Evolutionary conservation across 2,888 invertebrate species (phyloP), one percentile per base, ranked within the genome.

Genomic region (Ophion ventricosus): DNA sequence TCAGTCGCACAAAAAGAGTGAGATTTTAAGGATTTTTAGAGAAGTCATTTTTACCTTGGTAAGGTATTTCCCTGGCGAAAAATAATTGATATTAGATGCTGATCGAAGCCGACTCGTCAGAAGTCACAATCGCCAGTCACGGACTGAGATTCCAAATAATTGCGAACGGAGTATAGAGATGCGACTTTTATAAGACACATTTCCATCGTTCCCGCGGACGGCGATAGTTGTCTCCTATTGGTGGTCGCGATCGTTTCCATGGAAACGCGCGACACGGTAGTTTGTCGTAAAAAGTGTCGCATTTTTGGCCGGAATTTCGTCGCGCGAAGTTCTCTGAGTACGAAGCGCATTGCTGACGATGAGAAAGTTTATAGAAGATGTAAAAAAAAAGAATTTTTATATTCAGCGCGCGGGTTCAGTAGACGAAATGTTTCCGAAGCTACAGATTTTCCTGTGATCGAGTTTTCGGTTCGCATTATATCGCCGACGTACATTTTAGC

Each of bases 21-120:
- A 70, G 75, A 54, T 14, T 69, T 26, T 2, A n/a, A 14, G 29
- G 25, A 40, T 17, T 64, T 14, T 61, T 72, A 23, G 7, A 11
- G 49, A 63, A 61, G 40, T 54, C 26, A 54, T 63, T 54, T 25
- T 87, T 87, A 91, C 91, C 87, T 90, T 87, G 23, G 26, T 11
- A 63, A 70, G 76, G 81, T 83, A 57, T 75, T 73, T 72, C 10
- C 79, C 73, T 75, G 82, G 74, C 73, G 57, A 61, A 56, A 14
- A 64, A 56, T 70, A 67, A 61, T 67, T 43, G 49, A 17, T 54
- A 67, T 80, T 25, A 11, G 35, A 77, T 59, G 11, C 23, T 69
- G 61, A 61, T 66, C 64, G 64, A 84, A 82, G 80, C 80, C 80
- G 79, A 84, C 80, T 86, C 77, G 82, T 77, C 77, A 8, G 4